These are phyloP conservation scores for Drosophila maculinotata DNA, from an alignment of 2,888 invertebrate genomes.

Conservation along the genomic window DNA sequence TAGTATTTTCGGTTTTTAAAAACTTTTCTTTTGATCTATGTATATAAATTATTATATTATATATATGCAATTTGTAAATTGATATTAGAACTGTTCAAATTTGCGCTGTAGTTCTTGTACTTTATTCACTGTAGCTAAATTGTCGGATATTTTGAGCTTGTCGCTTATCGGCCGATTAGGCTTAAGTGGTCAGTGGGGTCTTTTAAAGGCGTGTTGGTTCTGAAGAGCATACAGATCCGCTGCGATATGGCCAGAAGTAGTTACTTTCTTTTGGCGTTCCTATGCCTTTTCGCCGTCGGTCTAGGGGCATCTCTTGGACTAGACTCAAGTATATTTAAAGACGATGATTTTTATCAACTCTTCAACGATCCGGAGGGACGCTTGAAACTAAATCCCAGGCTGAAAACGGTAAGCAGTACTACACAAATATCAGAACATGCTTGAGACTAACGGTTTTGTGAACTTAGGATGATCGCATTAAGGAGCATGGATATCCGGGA, in stretches of 20 bases:
- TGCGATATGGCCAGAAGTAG: constrained; percentile 16
- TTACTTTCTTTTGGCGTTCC: constrained; percentile 8
- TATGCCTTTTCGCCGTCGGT: constrained; percentile 2
- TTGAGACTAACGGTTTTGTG: not conserved
- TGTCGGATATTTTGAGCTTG: not conserved
- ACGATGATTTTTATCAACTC: constrained; percentile 34
- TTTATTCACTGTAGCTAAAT: not conserved
- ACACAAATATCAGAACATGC: not conserved
- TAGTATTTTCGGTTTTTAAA: too few relatives aligned
- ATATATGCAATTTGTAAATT: too few relatives aligned
- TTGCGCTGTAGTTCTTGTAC: too few relatives aligned
- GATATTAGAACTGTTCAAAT: constrained; percentile 3
- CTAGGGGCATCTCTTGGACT: constrained; percentile 3
- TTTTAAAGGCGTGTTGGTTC: constrained; percentile 10
- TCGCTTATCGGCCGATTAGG: constrained; percentile 30
- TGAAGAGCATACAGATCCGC: constrained; percentile 12
- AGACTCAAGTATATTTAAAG: not conserved
- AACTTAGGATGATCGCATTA: constrained; percentile 55
- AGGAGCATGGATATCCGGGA: constrained; percentile 86
- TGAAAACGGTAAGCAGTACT: constrained; percentile 32
- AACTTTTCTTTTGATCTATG: too few relatives aligned
- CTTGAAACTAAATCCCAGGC: constrained; percentile 28
- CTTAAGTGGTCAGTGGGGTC: not conserved
- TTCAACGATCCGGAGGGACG: constrained; percentile 48
- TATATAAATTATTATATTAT: too few relatives aligned